Evolutionary conservation across 1,140 invertebrate species (phyloP).

Genomic region (Heliconius hermathena): DNA sequence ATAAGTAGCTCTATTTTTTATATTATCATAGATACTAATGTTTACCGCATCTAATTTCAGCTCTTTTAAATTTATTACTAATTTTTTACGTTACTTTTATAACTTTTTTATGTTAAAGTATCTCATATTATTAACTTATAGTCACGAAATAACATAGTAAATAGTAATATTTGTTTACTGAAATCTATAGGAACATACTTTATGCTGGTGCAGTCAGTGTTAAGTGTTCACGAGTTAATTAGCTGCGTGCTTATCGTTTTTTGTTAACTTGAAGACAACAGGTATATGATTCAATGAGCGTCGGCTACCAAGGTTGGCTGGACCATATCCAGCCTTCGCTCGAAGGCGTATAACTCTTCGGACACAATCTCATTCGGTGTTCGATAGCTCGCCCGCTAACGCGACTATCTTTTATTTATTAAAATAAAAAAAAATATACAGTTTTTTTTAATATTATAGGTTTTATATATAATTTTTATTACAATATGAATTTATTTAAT

Average conservation of each 20-base stretch:
- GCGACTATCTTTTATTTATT: conserved; percentile 16
- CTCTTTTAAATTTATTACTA: too few relatives aligned
- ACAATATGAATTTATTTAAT: conserved; percentile 31
- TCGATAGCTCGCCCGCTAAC: conserved; percentile 26
- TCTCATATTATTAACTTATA: neutral
- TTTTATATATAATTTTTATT: neutral
- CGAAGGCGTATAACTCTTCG: conserved; percentile 16
- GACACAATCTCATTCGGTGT: conserved; percentile 44
- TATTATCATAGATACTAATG: too few relatives aligned
- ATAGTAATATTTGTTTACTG: neutral
- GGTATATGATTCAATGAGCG: conserved; percentile 59
- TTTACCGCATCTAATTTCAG: too few relatives aligned
- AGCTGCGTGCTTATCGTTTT: conserved; percentile 21
- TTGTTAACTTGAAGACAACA: conserved; percentile 38
- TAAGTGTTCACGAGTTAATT: conserved; percentile 24
- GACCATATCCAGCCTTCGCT: conserved; percentile 50
- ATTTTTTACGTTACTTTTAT: neutral
- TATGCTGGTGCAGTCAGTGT: neutral
- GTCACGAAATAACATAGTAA: neutral
- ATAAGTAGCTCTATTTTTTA: too few relatives aligned
- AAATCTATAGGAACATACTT: neutral
- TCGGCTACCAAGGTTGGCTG: conserved; percentile 62
- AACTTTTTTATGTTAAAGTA: neutral
- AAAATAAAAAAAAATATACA: neutral
- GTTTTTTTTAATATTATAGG: neutral